These are phyloP conservation scores for Tupiocoris notatus DNA, from an alignment of 2,888 invertebrate genomes.

Conservation along the genomic window DNA sequence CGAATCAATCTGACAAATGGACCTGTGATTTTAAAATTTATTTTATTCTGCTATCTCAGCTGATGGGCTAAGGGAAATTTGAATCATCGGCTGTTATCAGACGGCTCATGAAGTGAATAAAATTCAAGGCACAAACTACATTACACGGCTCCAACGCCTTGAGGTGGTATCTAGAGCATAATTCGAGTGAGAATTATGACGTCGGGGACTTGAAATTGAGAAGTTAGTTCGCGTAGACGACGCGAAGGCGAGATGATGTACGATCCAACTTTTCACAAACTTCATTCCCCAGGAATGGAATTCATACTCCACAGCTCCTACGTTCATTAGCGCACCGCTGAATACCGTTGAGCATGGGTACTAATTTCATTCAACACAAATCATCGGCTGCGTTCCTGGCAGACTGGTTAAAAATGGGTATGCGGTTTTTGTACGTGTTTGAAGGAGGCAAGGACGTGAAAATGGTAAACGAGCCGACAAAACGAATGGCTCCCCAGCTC, in stretches of 20 bases:
- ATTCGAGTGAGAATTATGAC: neutral
- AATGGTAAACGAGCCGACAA: neutral
- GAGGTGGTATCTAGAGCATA: neutral
- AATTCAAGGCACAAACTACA: no score
- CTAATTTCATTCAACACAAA: neutral
- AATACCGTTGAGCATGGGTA: neutral
- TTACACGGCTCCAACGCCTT: no score
- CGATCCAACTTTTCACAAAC: neutral
- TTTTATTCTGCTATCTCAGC: no score
- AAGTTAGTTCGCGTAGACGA: neutral
- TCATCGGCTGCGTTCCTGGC: no score
- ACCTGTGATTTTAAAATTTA: no score
- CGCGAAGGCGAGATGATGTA: neutral
- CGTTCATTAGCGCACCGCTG: neutral
- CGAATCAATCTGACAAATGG: no score
- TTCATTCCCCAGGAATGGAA: neutral
- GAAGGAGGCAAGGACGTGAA: no score
- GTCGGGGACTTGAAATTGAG: neutral
- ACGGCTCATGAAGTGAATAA: no score
- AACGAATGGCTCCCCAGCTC: neutral
- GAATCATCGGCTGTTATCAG: no score
- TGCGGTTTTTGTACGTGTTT: no score
- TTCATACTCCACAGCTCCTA: neutral
- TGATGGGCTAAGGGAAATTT: no score
- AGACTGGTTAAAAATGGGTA: no score